phyloP scores from a whole-genome alignment of 1,140 invertebrate genomes.

The Drosophila truncata region DNA sequence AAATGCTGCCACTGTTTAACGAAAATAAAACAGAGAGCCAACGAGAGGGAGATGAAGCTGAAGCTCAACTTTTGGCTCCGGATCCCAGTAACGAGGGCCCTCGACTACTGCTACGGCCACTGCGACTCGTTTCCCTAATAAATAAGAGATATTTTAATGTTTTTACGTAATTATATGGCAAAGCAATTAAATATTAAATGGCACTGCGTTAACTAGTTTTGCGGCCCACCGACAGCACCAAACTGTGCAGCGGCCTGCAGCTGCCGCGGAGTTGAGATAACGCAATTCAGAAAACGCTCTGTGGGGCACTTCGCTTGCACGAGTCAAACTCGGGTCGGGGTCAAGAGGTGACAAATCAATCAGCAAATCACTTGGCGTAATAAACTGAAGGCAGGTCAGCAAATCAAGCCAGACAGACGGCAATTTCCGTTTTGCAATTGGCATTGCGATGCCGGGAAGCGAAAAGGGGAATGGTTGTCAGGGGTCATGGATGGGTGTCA shows the following conservation, averaged over 20 bases:
- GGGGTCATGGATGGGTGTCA: slow-evolving; percentile 10
- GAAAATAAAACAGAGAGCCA: slow-evolving; percentile 59
- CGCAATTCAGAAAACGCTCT: background rate
- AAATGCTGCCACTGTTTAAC: slow-evolving; percentile 66
- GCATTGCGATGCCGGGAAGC: slow-evolving; percentile 25
- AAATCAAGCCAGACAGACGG: slow-evolving; percentile 74
- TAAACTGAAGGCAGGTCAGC: slow-evolving; percentile 67
- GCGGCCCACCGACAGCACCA: slow-evolving; percentile 30
- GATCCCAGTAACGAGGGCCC: slow-evolving; percentile 9
- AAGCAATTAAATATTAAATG: slow-evolving; percentile 78
- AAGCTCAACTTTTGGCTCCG: slow-evolving; percentile 45
- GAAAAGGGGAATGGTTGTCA: background rate
- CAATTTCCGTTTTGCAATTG: slow-evolving; percentile 79
- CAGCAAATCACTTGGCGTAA: slow-evolving; percentile 73
- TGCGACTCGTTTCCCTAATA: slow-evolving; percentile 45
- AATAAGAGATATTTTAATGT: slow-evolving; percentile 82
- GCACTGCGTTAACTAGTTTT: slow-evolving; percentile 70
- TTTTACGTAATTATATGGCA: slow-evolving; percentile 81
- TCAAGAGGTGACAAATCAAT: slow-evolving; percentile 74
- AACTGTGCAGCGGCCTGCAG: slow-evolving; percentile 18
- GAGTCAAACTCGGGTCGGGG: slow-evolving; percentile 25
- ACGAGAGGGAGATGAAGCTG: slow-evolving; percentile 6
- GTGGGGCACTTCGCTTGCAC: slow-evolving; percentile 11
- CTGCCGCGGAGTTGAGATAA: background rate
- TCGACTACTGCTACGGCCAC: slow-evolving; percentile 1